Evolutionary conservation across 2,888 invertebrate genomes (phyloP), one percentile per base, ranked within the genome.

Genomic region (Leucophora obtusa): DNA sequence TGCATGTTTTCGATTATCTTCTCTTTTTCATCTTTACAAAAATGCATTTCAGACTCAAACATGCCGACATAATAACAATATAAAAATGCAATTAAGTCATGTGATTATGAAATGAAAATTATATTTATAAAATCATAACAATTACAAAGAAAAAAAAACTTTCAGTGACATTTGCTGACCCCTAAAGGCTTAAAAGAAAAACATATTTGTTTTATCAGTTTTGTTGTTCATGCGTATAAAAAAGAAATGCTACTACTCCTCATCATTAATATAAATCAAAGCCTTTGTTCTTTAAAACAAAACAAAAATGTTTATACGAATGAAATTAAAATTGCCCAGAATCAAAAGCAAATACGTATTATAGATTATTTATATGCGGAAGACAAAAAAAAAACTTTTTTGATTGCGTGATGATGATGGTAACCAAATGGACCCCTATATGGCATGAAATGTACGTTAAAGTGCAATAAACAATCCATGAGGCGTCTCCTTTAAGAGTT

Each of bases 221-320:
- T n/a, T 38, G 10, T 38, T 28, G 4, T 28, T 24, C 7, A 7
- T 28, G 1, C 6, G 4, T 21, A 21, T 21, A 21, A 21, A 21
- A 35, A 47, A 14, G 14, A 47, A 47, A 47, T 47, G n/a, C 43
- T 47, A 3, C 43, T 47, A 47, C 43, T 47, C 43, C 43, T n/a
- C 43, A 14, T 47, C 43, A 47, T 47, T 47, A 47, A 47, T 62
- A 62, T 62, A 62, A 62, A 62, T 62, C 62, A 62, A 50, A 50
- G 62, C 24, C 62, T 50, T 62, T 62, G 62, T 62, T 62, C 24
- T 62, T 15, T 21, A 14, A 28, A n/a, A n/a, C n/a, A 3, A 24
- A 24, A 2, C 2, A 24, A 24, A 24, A 33, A 33, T 56, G 33
- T 24, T 28, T 56, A 56, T 14, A 14, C 43, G 4, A 43, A 43